These are phyloP conservation scores for Crioceris asparagi DNA, from an alignment of 2,888 invertebrate species.

Conservation along the genomic window DNA sequence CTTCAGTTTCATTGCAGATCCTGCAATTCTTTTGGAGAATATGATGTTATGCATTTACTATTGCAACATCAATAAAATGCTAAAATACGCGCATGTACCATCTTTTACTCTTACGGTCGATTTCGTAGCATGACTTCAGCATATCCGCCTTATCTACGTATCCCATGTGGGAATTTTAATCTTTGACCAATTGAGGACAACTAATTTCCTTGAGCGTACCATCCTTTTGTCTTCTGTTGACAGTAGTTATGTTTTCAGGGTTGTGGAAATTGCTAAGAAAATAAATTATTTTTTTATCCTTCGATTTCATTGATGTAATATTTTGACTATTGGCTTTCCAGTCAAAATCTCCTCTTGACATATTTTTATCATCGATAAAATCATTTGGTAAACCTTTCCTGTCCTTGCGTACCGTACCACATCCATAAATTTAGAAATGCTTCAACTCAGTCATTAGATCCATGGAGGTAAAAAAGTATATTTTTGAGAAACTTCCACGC, in stretches of 20 bases:
- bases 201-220: conserved; percentile 18
- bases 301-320: neutral
- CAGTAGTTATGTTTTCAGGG: conserved; percentile 6
- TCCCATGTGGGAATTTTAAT: conserved; percentile 20
- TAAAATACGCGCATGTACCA: conserved; percentile 25
- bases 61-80: conserved; percentile 12
- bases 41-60: conserved; percentile 23
- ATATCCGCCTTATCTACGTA: conserved; percentile 26
- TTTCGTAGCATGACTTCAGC: conserved; percentile 21
- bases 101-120: conserved; percentile 22
- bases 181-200: conserved; percentile 18
- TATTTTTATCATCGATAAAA: neutral
- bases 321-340: neutral
- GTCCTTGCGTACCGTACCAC: neutral
- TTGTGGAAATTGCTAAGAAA: conserved; percentile 4
- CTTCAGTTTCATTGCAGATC: too few relatives aligned
- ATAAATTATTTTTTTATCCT: neutral
- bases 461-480: neutral
- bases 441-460: neutral
- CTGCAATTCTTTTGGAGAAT: too few relatives aligned
- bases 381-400: neutral
- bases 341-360: neutral
- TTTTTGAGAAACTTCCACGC: neutral
- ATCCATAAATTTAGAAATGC: neutral
- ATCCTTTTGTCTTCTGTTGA: conserved; percentile 21